Conservation (phyloP, 2,888 invertebrate genomes). For the Ptilodon capucinus region DNA sequence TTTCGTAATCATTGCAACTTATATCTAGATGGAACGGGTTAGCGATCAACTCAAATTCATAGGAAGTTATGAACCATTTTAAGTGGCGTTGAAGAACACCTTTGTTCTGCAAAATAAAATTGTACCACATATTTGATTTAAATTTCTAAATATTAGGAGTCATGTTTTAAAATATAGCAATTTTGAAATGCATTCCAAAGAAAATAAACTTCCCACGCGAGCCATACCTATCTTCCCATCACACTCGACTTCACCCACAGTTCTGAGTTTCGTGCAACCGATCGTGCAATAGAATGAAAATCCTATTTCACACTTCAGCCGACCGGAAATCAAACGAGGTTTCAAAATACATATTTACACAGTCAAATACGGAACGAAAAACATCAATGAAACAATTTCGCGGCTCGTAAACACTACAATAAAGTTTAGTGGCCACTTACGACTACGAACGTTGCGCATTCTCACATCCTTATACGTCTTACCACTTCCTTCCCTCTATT, state of each 20-base stretch:
- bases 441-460: background rate
- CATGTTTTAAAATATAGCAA: too few relatives aligned
- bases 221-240: background rate
- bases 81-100: too few relatives aligned
- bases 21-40: too few relatives aligned
- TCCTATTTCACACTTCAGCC: background rate
- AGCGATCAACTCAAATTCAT: too few relatives aligned
- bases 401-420: slow-evolving; percentile 1
- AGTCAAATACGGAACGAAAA: background rate
- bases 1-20: too few relatives aligned
- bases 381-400: background rate
- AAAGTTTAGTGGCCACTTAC: slow-evolving; percentile 1
- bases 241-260: background rate
- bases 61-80: too few relatives aligned
- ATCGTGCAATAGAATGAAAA: background rate
- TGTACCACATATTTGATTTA: too few relatives aligned
- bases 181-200: too few relatives aligned
- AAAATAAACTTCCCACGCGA: background rate
- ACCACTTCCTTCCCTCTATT: slow-evolving; percentile 1
- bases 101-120: too few relatives aligned
- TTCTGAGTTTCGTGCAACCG: background rate
- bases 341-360: background rate
- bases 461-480: background rate
- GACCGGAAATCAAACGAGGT: background rate
- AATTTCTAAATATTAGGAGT: too few relatives aligned